Conservation (phyloP, 1,140 invertebrate species). For the Myzus persicae region DNA sequence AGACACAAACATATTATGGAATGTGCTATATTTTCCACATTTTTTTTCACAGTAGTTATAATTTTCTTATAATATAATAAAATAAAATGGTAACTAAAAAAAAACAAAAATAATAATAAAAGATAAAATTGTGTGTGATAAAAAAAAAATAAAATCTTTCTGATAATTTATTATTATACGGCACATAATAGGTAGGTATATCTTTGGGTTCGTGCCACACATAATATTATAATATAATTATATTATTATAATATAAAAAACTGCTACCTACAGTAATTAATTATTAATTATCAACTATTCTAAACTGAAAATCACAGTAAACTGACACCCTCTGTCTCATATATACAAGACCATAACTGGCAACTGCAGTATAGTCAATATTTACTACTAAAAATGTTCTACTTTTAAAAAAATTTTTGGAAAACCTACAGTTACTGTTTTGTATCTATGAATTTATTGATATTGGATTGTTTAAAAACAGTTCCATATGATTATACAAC, state of each 20-base stretch:
- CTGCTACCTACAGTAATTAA: too few relatives aligned
- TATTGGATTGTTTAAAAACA: not conserved
- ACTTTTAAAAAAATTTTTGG: not conserved
- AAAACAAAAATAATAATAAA: constrained; percentile 2
- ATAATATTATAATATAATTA: not conserved
- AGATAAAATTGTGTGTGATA: not conserved
- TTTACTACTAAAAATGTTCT: not conserved
- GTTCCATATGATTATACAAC: too few relatives aligned
- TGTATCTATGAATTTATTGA: not conserved
- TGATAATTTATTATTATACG: not conserved
- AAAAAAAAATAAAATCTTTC: not conserved
- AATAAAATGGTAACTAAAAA: constrained; percentile 9
- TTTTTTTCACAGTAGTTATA: not conserved
- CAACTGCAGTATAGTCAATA: not conserved
- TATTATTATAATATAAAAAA: not conserved
- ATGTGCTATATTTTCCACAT: not conserved
- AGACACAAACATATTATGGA: not conserved
- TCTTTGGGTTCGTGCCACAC: not conserved
- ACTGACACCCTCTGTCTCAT: too few relatives aligned
- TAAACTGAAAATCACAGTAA: not conserved
- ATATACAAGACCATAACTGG: too few relatives aligned
- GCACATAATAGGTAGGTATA: not conserved
- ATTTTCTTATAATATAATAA: not conserved
- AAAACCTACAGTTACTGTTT: not conserved
- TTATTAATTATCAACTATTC: not conserved